Evolutionary conservation across 1,140 invertebrate genomes (phyloP).

Genomic region (Galleria mellonella): DNA sequence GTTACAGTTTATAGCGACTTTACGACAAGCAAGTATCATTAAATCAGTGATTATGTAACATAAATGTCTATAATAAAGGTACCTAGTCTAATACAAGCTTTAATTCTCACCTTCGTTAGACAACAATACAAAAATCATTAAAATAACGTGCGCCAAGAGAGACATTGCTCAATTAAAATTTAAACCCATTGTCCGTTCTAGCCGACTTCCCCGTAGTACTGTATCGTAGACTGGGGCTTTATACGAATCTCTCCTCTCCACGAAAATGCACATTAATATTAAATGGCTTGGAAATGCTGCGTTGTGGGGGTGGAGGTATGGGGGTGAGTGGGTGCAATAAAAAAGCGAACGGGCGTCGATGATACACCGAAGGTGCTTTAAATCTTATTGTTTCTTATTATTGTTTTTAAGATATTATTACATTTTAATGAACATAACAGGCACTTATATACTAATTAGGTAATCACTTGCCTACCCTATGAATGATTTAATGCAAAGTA

Average conservation of each 20-base stretch:
- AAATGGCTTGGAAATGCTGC: slow-evolving; percentile 72
- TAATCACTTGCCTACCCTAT: no score
- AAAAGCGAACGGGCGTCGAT: slow-evolving; percentile 56
- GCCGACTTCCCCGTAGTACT: slow-evolving; percentile 35
- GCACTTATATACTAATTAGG: no score
- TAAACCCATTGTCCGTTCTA: slow-evolving; percentile 48
- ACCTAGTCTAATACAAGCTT: no score
- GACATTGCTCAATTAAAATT: slow-evolving; percentile 47
- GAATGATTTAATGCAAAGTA: no score
- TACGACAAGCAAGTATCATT: no score
- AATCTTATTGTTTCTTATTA: slow-evolving; percentile 39
- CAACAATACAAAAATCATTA: no score
- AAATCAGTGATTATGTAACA: no score
- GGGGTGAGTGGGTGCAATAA: slow-evolving; percentile 51
- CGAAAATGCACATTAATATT: slow-evolving; percentile 74
- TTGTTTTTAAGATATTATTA: slow-evolving; percentile 8
- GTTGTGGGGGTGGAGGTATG: slow-evolving; percentile 37
- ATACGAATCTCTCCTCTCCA: slow-evolving; percentile 66
- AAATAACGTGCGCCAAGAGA: no score
- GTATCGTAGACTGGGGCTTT: slow-evolving; percentile 66
- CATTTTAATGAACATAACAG: not conserved
- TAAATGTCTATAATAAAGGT: no score
- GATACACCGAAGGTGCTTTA: slow-evolving; percentile 46
- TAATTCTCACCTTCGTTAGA: no score
- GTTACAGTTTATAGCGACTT: no score